Evolutionary conservation across 2,888 invertebrate genomes (phyloP), one percentile per base, ranked within the genome.

Genomic region (Orthosia gothica): DNA sequence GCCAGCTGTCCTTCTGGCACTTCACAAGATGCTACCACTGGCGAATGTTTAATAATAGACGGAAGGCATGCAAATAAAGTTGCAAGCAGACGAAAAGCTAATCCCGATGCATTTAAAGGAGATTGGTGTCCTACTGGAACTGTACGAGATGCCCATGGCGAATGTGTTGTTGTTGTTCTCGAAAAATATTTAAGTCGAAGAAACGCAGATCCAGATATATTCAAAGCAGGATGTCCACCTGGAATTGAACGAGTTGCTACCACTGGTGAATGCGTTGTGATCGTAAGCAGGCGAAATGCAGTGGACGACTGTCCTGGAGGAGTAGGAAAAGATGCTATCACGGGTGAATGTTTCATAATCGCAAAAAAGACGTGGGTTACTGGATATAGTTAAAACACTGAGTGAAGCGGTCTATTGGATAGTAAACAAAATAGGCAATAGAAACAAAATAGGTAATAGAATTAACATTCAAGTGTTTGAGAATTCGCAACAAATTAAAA

Each of bases 201-300:
- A 54, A 4, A 12, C 5, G 58, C 58, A 18, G 16, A 3, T 18
- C 54, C 54, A 20, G 54, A 20, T 5, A 15, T 23, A 12, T 32
- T 75, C 45, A 64, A 79, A 74, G 81, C 11, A 0, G 32, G 7
- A 5, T 32, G 32, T 32, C 32, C 32, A 7, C 32, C 32, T 32
- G 32, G 32, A 32, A 32, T 7, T 1, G 32, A 5, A 32, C 0
- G 32, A 32, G 32, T 13, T n/a, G 3, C 54, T 20, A 12, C 5
- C 9, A 40, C 40, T 40, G 40, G 40, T 40, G 40, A 40, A 40
- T 40, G 40, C 40, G 40, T 40, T 40, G 40, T 40, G 9, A 40
- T 40, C 40, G 40, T 40, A 40, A 40, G 40, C 40, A 40, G 40
- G 40, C 40, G 40, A 40, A 40, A 40, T 40, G 40, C 40, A 40